Evolutionary conservation across 1,140 invertebrate species (phyloP).

Genomic region (Zeugodacus cucurbitae): DNA sequence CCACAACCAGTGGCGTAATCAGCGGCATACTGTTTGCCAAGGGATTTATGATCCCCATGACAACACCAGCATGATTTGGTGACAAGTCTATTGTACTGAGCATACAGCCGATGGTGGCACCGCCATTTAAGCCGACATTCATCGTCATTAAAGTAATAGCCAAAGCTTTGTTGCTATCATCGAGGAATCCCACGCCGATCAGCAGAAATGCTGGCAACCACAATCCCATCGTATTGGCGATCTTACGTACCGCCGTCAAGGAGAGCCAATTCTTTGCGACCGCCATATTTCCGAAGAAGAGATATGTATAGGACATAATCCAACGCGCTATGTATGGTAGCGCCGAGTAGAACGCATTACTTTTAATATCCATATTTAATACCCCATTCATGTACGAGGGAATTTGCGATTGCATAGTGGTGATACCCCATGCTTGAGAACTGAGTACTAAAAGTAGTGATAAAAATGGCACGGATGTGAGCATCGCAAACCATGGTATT

Average conservation of each 20-base stretch:
- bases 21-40: constrained; percentile 78
- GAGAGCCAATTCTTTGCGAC: constrained; percentile 69
- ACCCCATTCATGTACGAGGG: constrained; percentile 90
- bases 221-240: constrained; percentile 73
- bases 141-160: constrained; percentile 74
- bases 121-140: constrained; percentile 81
- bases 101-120: constrained; percentile 76
- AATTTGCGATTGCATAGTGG: constrained; percentile 90
- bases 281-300: constrained; percentile 73
- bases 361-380: constrained; percentile 81
- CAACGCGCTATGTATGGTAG: constrained; percentile 83
- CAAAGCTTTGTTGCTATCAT: constrained; percentile 66
- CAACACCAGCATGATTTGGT: constrained; percentile 79
- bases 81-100: constrained; percentile 80
- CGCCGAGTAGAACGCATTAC: constrained; percentile 79
- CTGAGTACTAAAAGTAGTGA: constrained; percentile 86
- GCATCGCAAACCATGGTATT: constrained; percentile 80
- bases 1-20: constrained; percentile 74
- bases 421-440: constrained; percentile 92
- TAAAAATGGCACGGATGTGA: constrained; percentile 83
- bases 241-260: constrained; percentile 71
- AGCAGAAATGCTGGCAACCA: constrained; percentile 72
- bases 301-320: constrained; percentile 74
- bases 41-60: constrained; percentile 80
- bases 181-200: constrained; percentile 73